phyloP scores from a whole-genome alignment of 1,140 invertebrate species.

The Drosophila arawakana region DNA sequence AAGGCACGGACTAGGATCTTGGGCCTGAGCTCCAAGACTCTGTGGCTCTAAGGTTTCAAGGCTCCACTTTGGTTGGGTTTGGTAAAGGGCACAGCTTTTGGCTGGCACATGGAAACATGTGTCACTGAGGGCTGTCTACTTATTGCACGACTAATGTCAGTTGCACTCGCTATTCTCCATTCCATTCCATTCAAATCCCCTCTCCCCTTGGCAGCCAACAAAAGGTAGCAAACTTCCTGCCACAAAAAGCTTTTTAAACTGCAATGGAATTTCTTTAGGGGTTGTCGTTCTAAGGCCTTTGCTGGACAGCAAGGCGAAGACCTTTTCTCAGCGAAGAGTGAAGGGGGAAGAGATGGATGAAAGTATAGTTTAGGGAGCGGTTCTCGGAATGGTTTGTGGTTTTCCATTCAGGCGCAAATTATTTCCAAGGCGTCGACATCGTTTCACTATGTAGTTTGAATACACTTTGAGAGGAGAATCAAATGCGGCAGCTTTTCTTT shows the following conservation, averaged over 20 bases:
- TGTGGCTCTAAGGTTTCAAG: neutral
- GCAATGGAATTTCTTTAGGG: conserved; percentile 61
- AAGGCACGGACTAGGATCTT: conserved; percentile 45
- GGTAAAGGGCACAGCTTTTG: conserved; percentile 43
- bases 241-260: conserved; percentile 71
- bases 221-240: conserved; percentile 74
- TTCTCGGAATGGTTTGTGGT: conserved; percentile 35
- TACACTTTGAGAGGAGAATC: neutral
- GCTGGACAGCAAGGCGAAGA: neutral
- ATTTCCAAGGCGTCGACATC: conserved; percentile 60
- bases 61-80: conserved; percentile 1
- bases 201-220: conserved; percentile 50
- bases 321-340: neutral
- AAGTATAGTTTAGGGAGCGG: no score
- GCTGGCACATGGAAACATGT: conserved; percentile 73
- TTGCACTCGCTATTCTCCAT: conserved; percentile 51
- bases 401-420: conserved; percentile 66
- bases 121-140: conserved; percentile 78
- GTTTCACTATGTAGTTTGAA: conserved; percentile 29
- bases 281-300: conserved; percentile 25
- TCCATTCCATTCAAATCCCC: neutral
- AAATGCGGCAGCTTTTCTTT: neutral
- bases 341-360: neutral
- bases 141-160: conserved; percentile 82
- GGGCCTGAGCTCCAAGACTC: neutral